Evolutionary conservation across 2,113 vertebrate species (phyloP).

Genomic region (Hassar affinis): DNA sequence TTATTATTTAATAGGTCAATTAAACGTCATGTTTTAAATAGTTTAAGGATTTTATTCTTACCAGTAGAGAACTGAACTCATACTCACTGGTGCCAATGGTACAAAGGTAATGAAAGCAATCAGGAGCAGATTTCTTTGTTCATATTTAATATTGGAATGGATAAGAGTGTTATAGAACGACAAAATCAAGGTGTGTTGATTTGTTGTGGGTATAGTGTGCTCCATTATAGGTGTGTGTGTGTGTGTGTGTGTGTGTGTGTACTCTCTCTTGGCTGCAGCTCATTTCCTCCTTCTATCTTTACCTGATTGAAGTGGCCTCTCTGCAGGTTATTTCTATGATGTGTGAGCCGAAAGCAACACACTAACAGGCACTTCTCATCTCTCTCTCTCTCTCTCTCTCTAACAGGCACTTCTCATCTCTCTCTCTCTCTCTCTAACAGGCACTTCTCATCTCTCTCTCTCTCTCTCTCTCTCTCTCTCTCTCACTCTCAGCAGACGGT

Average conservation of each 20-base stretch:
- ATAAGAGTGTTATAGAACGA: neutral
- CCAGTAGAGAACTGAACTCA: neutral
- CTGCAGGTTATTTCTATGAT: constrained; percentile 40
- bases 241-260: constrained; percentile 4
- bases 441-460: neutral
- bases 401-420: neutral
- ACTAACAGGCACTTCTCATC: constrained; percentile 1
- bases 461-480: neutral
- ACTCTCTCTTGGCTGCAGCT: neutral
- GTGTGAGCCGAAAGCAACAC: constrained; percentile 10
- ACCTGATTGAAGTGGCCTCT: constrained; percentile 27
- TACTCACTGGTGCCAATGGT: neutral
- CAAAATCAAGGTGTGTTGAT: neutral
- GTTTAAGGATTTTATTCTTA: neutral
- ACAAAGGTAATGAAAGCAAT: neutral
- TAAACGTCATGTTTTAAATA: neutral
- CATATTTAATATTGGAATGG: neutral
- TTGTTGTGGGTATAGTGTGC: neutral
- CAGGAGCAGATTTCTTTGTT: neutral
- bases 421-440: constrained; percentile 12
- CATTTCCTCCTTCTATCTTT: constrained; percentile 20
- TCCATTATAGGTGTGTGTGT: neutral
- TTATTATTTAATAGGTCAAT: neutral
- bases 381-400: constrained; percentile 38
- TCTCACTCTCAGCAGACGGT: constrained; percentile 28